Percentiles rank a stretch among this genome's conserved stretches.
Conservation (phyloP, 2,113 vertebrate species). For the Fulica atra region DNA sequence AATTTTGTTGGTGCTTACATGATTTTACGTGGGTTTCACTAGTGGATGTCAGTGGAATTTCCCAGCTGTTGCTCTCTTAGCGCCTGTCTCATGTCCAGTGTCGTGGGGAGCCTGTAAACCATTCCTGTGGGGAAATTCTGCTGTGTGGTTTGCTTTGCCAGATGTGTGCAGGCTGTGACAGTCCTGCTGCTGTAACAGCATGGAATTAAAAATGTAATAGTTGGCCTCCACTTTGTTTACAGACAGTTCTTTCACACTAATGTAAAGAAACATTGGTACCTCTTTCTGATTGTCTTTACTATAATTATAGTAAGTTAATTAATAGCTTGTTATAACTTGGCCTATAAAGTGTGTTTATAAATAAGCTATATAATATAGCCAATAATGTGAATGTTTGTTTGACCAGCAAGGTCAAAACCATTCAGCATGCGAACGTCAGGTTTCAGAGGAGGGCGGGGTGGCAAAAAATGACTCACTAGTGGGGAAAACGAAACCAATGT, state of each 20-base stretch:
- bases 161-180: not conserved
- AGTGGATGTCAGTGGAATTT: not conserved
- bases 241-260: not conserved
- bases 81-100: not conserved
- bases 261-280: not conserved
- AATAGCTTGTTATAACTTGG: not conserved
- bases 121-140: not conserved
- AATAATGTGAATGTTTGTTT: not conserved
- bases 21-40: not conserved
- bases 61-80: not conserved
- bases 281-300: not conserved
- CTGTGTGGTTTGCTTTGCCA: not conserved
- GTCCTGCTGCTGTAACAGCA: not conserved
- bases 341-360: rapidly evolving
- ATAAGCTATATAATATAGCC: rapidly evolving
- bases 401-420: not conserved
- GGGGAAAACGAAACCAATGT: not conserved
- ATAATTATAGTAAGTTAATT: not conserved
- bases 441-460: not conserved
- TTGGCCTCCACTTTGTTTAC: not conserved
- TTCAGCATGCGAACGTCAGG: not conserved
- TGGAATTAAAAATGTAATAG: not conserved
- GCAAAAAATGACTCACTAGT: not conserved
- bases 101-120: not conserved
- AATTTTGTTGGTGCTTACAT: not conserved